phyloP scores from a whole-genome alignment of 2,797 vertebrate genomes.

The Novumbra hubbsi region DNA sequence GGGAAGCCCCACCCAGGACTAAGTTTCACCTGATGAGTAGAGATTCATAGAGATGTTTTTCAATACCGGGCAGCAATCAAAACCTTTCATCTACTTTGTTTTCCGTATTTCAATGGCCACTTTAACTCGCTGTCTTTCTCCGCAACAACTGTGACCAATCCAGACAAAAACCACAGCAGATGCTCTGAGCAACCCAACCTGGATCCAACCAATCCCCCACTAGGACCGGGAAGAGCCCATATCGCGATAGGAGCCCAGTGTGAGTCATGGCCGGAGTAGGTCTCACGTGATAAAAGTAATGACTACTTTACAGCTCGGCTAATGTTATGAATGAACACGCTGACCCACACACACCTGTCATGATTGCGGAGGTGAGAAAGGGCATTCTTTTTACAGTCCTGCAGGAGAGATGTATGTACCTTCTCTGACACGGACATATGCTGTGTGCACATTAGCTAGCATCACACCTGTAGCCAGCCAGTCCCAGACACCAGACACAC shows the following conservation, averaged over 20 bases:
- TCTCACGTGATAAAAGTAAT: not conserved
- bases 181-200: too few species aligned
- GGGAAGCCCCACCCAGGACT: not conserved
- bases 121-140: too few species aligned
- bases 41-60: not conserved
- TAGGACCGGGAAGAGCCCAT: not conserved
- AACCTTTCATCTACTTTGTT: too few species aligned
- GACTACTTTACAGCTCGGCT: not conserved
- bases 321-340: constrained; percentile 25
- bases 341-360: constrained; percentile 4
- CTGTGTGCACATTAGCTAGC: not conserved
- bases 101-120: too few species aligned
- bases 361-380: constrained; percentile 7
- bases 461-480: not conserved
- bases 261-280: constrained; percentile 7
- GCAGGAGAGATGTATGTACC: constrained; percentile 12
- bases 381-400: not conserved
- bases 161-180: too few species aligned
- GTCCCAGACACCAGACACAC: constrained; percentile 9
- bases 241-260: not conserved
- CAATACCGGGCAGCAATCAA: not conserved
- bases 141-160: too few species aligned
- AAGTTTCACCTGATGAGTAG: not conserved
- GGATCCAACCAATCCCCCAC: too few species aligned
- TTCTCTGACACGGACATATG: not conserved